These are phyloP conservation scores for Campodea augens DNA, from an alignment of 1,140 invertebrate genomes.

Conservation along the genomic window DNA sequence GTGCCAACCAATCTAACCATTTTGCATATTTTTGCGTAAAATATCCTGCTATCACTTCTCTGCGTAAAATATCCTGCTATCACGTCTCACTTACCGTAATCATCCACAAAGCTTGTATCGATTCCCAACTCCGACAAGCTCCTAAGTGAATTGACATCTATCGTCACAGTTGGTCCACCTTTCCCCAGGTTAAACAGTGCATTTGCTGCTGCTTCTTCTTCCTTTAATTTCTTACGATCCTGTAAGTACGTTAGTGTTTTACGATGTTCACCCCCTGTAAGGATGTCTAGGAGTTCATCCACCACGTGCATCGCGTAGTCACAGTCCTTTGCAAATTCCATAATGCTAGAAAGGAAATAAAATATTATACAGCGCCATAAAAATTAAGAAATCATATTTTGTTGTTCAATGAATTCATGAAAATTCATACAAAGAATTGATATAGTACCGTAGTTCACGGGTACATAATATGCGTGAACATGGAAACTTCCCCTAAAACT, in stretches of 20 bases:
- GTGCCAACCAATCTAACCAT: neutral
- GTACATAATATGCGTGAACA: neutral
- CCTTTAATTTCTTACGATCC: slow-evolving; percentile 34
- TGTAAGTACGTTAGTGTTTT: slow-evolving; percentile 48
- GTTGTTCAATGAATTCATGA: neutral
- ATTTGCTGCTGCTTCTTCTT: slow-evolving; percentile 28
- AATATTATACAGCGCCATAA: slow-evolving; percentile 4
- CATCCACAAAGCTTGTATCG: slow-evolving; percentile 60
- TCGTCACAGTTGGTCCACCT: slow-evolving; percentile 17
- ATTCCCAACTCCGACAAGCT: slow-evolving; percentile 58
- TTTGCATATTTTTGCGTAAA: slow-evolving; percentile 15
- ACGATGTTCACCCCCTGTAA: slow-evolving; percentile 66
- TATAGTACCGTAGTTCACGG: neutral
- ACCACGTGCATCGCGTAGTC: slow-evolving; percentile 65
- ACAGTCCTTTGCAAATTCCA: slow-evolving; percentile 64
- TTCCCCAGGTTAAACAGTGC: neutral
- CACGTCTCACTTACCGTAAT: slow-evolving; percentile 48
- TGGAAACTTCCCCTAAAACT: slow-evolving; percentile 1
- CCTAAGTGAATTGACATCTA: slow-evolving; percentile 54
- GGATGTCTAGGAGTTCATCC: slow-evolving; percentile 58
- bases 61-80: too few species aligned
- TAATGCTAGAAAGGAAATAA: slow-evolving; percentile 31
- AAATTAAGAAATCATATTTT: neutral
- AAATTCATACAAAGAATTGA: neutral
- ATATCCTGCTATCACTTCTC: too few species aligned